Base-by-base conservation (phyloP, 2,888 invertebrate genomes). In the Morpho helenor region DNA sequence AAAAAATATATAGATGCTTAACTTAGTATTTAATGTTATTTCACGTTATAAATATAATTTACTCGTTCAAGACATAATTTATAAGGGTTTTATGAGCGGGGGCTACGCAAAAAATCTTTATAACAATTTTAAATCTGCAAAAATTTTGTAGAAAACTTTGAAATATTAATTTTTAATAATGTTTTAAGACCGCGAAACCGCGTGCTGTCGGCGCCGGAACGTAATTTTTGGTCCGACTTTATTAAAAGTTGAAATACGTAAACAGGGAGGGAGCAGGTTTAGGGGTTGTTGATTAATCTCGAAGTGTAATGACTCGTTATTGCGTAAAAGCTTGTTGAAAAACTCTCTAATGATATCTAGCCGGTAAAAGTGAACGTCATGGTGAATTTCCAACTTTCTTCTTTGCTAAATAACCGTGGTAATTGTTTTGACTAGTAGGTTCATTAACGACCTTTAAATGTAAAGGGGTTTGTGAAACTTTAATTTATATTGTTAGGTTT, bases 201-300 rank as follows among this genome's bases (percentile, higher is more conserved):
- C 58, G 61, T 56, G 63, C 59, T 55, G 61, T 53, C 63, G 59
- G 59, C 61, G 53, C 63, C 63, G 58, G 65, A 64, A 67, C 67
- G 66, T 69, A 64, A 76, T 73, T 74, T 75, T 73, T 61, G 68
- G 67, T 57, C 67, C 66, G 65, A 80, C 76, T 85, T 84, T 82
- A 84, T 82, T 80, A 82, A 84, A 87, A 86, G 80, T 84, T 82
- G 73, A 79, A 79, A 60, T 65, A 56, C 50, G 46, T 47, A 42
- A 22, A 42, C 47, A 54, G 54, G 22, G 54, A n/a, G 16, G 54
- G 41, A 54, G 42, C 41, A 9, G 40, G 44, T 31, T 5, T 5
- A 10, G 54, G 47, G 48, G 0, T 43, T 23, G n/a, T 5, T 7
- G 39, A 41, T 10, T 7, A 9, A 51, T 10, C 9, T 47, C 31